Conservation (phyloP, 2,797 vertebrate species). For the Nothura maculosa region DNA sequence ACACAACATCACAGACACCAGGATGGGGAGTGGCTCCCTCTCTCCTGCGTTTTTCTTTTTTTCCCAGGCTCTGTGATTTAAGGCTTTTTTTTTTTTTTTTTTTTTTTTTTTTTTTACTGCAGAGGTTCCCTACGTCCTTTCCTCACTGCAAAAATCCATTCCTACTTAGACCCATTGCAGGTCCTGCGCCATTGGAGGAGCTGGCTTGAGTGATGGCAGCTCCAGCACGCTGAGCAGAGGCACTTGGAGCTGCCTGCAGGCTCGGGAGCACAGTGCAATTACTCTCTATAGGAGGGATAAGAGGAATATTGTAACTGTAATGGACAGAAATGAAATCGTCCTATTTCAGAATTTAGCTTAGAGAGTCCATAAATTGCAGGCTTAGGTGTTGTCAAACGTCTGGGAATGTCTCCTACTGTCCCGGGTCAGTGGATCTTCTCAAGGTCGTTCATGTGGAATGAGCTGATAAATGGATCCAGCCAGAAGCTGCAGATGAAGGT, state of each 20-base stretch:
- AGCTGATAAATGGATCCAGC: slow-evolving; percentile 59
- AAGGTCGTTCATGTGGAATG: slow-evolving; percentile 59
- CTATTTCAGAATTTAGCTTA: slow-evolving; percentile 30
- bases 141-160: background rate
- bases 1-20: background rate
- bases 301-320: slow-evolving; percentile 19
- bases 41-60: background rate
- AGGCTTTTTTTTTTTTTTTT: background rate
- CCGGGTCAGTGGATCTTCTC: slow-evolving; percentile 59
- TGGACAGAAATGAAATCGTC: slow-evolving; percentile 45
- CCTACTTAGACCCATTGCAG: background rate
- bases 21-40: background rate
- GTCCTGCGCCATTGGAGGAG: background rate
- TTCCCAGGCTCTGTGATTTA: background rate
- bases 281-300: background rate
- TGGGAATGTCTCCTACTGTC: slow-evolving; percentile 59
- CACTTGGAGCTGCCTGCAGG: slow-evolving; percentile 17
- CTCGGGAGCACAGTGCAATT: background rate
- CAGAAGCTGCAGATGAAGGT: slow-evolving; percentile 42
- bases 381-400: slow-evolving; percentile 60
- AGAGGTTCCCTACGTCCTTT: background rate
- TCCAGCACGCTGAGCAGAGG: slow-evolving; percentile 8
- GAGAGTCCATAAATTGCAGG: slow-evolving; percentile 46
- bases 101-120: accelerated
- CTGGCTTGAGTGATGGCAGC: background rate